These are phyloP conservation scores for Schizaphis graminum DNA, from an alignment of 2,888 invertebrate genomes.

Conservation along the genomic window DNA sequence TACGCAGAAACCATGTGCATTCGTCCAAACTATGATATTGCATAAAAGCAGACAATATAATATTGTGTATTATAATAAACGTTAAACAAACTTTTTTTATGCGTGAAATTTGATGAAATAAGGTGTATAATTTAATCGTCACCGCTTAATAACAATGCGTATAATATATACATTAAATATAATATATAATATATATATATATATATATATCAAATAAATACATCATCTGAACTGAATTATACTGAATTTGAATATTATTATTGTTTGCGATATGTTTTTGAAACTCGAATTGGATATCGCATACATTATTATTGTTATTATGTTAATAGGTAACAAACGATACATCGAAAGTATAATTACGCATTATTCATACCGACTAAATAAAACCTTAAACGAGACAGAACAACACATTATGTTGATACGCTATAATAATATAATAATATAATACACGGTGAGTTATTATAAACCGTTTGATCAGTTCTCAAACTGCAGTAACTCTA, in stretches of 20 bases:
- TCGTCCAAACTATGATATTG: neutral
- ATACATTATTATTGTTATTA: neutral
- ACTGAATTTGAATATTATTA: neutral
- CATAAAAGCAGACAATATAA: neutral
- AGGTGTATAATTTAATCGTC: neutral
- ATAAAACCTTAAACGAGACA: neutral
- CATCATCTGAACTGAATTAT: neutral
- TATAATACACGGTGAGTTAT: neutral
- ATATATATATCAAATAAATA: neutral
- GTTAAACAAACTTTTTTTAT: neutral
- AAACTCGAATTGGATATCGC: neutral
- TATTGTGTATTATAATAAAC: neutral
- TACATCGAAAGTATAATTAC: neutral
- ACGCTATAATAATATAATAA: neutral
- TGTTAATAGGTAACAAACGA: neutral
- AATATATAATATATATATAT: too few species aligned
- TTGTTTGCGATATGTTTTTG: neutral
- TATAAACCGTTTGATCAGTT: neutral
- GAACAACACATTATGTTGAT: neutral
- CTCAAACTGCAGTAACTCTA: neutral
- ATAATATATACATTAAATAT: neutral
- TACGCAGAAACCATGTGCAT: neutral
- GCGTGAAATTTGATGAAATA: neutral
- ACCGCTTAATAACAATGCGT: neutral
- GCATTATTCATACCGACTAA: neutral